Evolutionary conservation across 2,797 vertebrate species (phyloP), one percentile per base, ranked within the genome.

Genomic region (Squalus acanthias): DNA sequence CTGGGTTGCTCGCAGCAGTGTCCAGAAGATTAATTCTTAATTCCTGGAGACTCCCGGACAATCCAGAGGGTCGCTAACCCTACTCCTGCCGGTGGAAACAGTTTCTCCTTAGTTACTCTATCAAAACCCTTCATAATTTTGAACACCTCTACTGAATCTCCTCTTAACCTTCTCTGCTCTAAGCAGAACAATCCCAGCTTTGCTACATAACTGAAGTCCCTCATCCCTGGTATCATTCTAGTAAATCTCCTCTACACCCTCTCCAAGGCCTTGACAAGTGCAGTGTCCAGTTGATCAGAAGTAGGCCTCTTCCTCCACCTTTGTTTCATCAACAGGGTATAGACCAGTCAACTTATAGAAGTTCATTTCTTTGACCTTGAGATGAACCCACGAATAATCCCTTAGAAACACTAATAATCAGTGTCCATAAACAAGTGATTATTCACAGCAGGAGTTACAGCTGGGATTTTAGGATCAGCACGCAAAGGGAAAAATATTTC

Each of bases 381-480:
- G 65, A 70, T 95, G 93, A 95, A 95, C 93, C 67, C 39, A 69
- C 65, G 22, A 95, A 95, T 95, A 95, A 95, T 95, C 93, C n/a
- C 93, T 72, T 69, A 12, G 93, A 95, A 95, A 70, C 67, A 95
- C 39, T n/a, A 95, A 95, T 95, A 95, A 95, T 95, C 93, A 95
- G 39, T 72, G 67, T 69, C 93, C 93, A 53, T 95, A 95, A 95
- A 95, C 93, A 95, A 95, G 67, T 72, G 93, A 95, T 95, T 95
- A 50, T 95, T 95, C 93, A 95, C 93, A 95, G 93, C 65, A 95
- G 93, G 67, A 72, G 67, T 50, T 95, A 50, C 93, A 70, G 93
- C 93, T 95, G 93, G 93, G 93, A 95, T 95, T 70, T 95, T 95
- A 50, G 93, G 46, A 95, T 69, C 46, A 69, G 69, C 39, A 94